These are phyloP conservation scores for Calypte anna DNA, from an alignment of 2,113 vertebrate genomes.

Conservation along the genomic window DNA sequence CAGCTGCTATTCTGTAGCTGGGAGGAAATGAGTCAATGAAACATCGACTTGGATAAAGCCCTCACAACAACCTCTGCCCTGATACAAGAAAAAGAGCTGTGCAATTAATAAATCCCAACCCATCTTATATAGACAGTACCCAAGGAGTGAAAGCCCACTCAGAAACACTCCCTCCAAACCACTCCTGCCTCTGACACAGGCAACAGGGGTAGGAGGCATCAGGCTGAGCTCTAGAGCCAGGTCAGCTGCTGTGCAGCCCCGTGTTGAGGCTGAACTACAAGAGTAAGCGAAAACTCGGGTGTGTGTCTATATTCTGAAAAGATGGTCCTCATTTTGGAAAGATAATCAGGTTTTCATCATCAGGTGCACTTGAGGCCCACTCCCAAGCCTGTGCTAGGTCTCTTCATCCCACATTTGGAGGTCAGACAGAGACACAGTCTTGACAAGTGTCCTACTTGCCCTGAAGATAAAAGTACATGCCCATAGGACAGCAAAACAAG, in stretches of 20 bases:
- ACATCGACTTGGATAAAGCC: fast-evolving
- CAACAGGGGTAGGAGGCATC: too few species aligned
- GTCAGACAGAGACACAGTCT: background rate
- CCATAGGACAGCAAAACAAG: background rate
- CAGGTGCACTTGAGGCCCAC: background rate
- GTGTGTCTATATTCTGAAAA: fast-evolving
- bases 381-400: background rate
- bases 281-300: background rate
- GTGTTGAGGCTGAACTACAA: background rate
- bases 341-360: background rate
- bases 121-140: background rate
- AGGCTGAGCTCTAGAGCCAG: background rate
- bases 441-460: background rate
- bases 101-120: background rate
- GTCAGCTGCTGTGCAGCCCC: background rate
- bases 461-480: background rate
- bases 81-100: background rate
- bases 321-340: background rate
- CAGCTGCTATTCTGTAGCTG: background rate
- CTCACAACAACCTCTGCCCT: background rate
- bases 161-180: background rate
- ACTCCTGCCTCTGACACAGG: background rate
- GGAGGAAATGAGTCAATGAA: background rate
- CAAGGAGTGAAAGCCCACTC: background rate
- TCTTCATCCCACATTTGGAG: background rate